Percentiles rank a stretch among this genome's conserved stretches.
Conservation (phyloP, 2,888 invertebrate species). For the Drosophila anomalata region DNA sequence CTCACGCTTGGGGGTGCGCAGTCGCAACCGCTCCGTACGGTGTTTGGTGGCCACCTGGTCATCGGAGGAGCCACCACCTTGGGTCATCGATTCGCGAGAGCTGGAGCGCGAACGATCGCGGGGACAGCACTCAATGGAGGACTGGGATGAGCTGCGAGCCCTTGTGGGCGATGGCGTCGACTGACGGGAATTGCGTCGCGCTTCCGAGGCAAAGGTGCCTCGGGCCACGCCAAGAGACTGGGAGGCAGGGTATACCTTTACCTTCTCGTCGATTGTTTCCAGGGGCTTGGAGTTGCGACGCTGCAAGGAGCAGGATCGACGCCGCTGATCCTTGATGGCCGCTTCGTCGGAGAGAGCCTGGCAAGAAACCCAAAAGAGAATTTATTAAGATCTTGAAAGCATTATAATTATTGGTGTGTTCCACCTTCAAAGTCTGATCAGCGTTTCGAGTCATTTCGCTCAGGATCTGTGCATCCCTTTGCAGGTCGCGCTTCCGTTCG, state of each 20-base stretch:
- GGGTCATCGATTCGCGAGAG: conserved; percentile 76
- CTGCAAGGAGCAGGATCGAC: conserved; percentile 77
- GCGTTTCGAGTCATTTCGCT: conserved; percentile 86
- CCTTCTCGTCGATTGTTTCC: conserved; percentile 83
- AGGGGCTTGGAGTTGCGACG: conserved; percentile 81
- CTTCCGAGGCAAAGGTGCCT: conserved; percentile 76
- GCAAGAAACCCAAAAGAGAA: background rate
- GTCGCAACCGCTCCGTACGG: conserved; percentile 70
- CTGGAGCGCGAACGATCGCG: conserved; percentile 81
- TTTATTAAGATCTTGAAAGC: background rate
- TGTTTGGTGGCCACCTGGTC: conserved; percentile 61
- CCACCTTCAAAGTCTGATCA: conserved; percentile 85
- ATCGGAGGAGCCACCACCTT: conserved; percentile 76
- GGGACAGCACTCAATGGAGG: conserved; percentile 81
- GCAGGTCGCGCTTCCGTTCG: conserved; percentile 80
- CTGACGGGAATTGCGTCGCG: conserved; percentile 72
- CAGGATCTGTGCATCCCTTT: conserved; percentile 84
- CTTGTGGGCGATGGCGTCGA: conserved; percentile 71
- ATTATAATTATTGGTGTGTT: background rate
- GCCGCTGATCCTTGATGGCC: conserved; percentile 82
- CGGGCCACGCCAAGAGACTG: conserved; percentile 68
- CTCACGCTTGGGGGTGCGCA: conserved; percentile 74
- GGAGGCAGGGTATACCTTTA: conserved; percentile 65
- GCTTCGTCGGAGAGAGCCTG: conserved; percentile 85
- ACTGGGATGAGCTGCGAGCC: conserved; percentile 81